phyloP scores from a whole-genome alignment of 2,888 invertebrate genomes.

The Microchrysa polita region DNA sequence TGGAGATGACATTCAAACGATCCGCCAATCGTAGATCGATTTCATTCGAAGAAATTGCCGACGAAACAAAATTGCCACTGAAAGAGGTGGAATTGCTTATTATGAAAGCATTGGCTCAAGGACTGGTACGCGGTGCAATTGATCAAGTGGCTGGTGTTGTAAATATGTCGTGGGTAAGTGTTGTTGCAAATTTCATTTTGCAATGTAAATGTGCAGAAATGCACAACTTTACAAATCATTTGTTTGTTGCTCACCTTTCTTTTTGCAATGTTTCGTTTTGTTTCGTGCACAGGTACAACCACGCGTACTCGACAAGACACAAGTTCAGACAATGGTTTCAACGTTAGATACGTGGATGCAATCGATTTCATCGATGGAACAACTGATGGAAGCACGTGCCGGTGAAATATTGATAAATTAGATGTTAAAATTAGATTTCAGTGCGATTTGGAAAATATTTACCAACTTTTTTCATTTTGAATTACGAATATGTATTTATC shows the following conservation, averaged over 20 bases:
- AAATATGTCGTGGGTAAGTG: constrained; percentile 74
- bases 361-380: constrained; percentile 64
- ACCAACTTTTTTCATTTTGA: background rate
- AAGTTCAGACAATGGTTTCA: constrained; percentile 63
- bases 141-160: constrained; percentile 84
- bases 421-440: constrained; percentile 36
- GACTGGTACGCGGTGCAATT: constrained; percentile 91
- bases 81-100: constrained; percentile 93
- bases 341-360: constrained; percentile 64
- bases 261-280: too few relatives aligned
- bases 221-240: too few relatives aligned
- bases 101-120: constrained; percentile 97
- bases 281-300: constrained; percentile 70
- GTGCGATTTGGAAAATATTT: constrained; percentile 19
- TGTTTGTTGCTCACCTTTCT: too few relatives aligned
- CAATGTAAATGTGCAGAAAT: background rate
- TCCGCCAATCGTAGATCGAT: constrained; percentile 87
- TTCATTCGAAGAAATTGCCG: constrained; percentile 89
- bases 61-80: constrained; percentile 82
- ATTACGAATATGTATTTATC: background rate
- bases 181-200: background rate
- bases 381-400: constrained; percentile 64
- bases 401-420: constrained; percentile 65
- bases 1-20: constrained; percentile 97
- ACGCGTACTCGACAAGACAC: constrained; percentile 71